phyloP scores from a whole-genome alignment of 1,140 invertebrate genomes.

The Rhopalosiphum padi region DNA sequence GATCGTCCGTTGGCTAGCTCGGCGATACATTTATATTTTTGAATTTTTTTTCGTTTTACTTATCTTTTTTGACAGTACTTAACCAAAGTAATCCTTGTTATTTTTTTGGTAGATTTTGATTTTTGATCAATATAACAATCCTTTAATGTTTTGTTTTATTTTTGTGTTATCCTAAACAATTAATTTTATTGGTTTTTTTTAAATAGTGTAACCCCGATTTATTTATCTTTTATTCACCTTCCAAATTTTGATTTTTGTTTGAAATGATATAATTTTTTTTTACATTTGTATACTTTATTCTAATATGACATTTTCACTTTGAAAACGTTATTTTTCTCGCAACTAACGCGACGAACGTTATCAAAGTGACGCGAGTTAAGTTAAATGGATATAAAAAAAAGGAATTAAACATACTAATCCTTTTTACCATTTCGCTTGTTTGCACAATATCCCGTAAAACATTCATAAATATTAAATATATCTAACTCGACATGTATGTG shows the following conservation, averaged over 20 bases:
- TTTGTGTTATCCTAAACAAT: slow-evolving; percentile 35
- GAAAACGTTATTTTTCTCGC: slow-evolving; percentile 1
- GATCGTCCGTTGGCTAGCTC: slow-evolving; percentile 53
- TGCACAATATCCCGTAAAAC: background rate
- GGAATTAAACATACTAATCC: slow-evolving; percentile 29
- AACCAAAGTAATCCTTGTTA: slow-evolving; percentile 52
- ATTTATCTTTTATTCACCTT: slow-evolving; percentile 34
- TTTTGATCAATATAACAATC: slow-evolving; percentile 58
- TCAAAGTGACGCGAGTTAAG: background rate
- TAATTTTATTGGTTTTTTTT: slow-evolving; percentile 24
- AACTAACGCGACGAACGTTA: background rate
- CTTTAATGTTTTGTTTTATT: slow-evolving; percentile 12
- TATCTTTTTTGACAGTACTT: slow-evolving; percentile 25
- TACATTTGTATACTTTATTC: background rate
- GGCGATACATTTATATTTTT: slow-evolving; percentile 40
- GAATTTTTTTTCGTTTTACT: slow-evolving; percentile 22
- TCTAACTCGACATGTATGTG: slow-evolving; percentile 20
- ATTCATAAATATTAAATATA: background rate
- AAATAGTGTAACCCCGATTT: slow-evolving; percentile 44
- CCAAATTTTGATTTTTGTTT: slow-evolving; percentile 44
- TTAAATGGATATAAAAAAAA: background rate
- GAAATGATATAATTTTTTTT: background rate
- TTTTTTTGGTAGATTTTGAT: slow-evolving; percentile 60
- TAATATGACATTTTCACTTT: slow-evolving; percentile 6
- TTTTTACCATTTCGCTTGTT: slow-evolving; percentile 40